Percentiles rank a stretch among this genome's conserved stretches.
These are phyloP conservation scores for Seira musarum DNA, from an alignment of 2,888 invertebrate genomes.

Conservation along the genomic window DNA sequence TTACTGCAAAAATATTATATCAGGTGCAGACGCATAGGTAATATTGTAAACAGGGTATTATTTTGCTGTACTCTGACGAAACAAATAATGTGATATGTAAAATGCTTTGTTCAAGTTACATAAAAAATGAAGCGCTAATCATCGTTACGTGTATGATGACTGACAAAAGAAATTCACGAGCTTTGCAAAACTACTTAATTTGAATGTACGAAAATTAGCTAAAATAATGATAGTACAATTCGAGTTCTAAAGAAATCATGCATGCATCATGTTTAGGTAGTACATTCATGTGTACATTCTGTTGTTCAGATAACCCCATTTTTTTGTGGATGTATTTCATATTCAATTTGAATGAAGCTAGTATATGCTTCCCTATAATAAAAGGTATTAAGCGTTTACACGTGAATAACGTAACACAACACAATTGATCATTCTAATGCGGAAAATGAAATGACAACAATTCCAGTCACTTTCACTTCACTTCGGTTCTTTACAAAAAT, in stretches of 20 bases:
- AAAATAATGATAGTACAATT: constrained; percentile 20
- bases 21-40: no score
- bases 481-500: constrained; percentile 20
- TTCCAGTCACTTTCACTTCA: constrained; percentile 27
- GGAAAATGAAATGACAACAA: constrained; percentile 12
- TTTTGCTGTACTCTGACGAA: no score
- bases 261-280: not conserved
- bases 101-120: not conserved
- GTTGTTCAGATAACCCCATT: not conserved
- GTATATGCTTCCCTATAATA: no score
- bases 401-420: not conserved
- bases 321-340: not conserved
- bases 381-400: no score
- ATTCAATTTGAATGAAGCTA: not conserved
- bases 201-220: constrained; percentile 20
- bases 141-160: constrained; percentile 6
- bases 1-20: no score
- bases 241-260: constrained; percentile 24
- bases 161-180: constrained; percentile 4
- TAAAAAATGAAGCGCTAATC: constrained; percentile 7
- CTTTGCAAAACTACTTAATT: not conserved
- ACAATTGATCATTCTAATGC: not conserved
- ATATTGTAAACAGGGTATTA: no score
- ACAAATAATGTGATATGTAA: no score
- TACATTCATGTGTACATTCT: not conserved